Conservation (phyloP, 2,888 invertebrate species). For the Xylophagus ater region DNA sequence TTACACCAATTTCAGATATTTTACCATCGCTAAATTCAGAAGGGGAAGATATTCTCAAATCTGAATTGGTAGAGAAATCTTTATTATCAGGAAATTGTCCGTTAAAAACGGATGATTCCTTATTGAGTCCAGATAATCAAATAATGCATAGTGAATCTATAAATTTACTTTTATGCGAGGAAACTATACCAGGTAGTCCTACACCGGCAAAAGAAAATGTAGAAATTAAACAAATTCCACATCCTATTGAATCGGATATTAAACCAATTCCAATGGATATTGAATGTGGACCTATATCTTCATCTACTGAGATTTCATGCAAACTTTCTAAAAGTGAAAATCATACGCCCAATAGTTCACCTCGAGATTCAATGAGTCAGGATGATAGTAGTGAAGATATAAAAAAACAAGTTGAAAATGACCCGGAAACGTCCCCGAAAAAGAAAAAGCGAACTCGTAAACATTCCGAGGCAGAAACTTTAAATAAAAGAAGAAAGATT, state of each 20-base stretch:
- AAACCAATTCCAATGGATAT: constrained; percentile 32
- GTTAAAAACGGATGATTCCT: constrained; percentile 21
- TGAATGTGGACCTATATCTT: constrained; percentile 18
- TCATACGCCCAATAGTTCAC: constrained; percentile 30
- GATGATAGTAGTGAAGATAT: constrained; percentile 38
- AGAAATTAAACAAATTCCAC: constrained; percentile 39
- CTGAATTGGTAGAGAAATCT: constrained; percentile 2
- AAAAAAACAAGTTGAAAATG: constrained; percentile 26
- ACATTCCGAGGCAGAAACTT: constrained; percentile 34
- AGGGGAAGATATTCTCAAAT: neutral
- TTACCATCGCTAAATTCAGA: constrained; percentile 2
- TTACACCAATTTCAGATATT: constrained; percentile 24
- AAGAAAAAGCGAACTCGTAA: constrained; percentile 42
- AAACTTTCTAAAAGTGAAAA: constrained; percentile 17
- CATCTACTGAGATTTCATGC: constrained; percentile 7
- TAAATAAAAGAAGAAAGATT: constrained; percentile 17
- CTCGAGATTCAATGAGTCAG: constrained; percentile 35
- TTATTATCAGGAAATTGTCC: constrained; percentile 5
- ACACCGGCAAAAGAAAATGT: constrained; percentile 47
- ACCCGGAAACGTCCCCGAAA: constrained; percentile 34
- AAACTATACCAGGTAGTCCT: constrained; percentile 84
- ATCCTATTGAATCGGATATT: constrained; percentile 31
- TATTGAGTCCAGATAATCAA: constrained; percentile 26
- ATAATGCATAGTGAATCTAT: constrained; percentile 49
- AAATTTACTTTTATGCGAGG: constrained; percentile 71